These are phyloP conservation scores for Hirudinaria manillensis DNA, from an alignment of 2,888 invertebrate species.

Conservation along the genomic window DNA sequence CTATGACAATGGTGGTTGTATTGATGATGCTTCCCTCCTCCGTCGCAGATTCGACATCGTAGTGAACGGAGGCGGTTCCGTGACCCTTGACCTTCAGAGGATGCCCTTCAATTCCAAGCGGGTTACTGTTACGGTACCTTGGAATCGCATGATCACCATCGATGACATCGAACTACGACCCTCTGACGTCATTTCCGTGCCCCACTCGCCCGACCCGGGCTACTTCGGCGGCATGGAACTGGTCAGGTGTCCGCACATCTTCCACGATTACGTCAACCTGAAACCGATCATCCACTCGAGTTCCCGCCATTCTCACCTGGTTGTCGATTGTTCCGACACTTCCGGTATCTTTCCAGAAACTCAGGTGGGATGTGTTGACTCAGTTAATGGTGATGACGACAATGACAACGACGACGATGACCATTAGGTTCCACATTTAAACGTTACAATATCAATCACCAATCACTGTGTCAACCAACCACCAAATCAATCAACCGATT, in stretches of 20 bases:
- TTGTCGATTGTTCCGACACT: neutral
- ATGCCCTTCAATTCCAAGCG: conserved; percentile 71
- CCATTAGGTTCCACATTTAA: too few relatives aligned
- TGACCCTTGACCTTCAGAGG: conserved; percentile 89
- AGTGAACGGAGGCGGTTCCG: conserved; percentile 95
- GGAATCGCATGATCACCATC: conserved; percentile 82
- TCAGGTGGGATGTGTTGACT: neutral
- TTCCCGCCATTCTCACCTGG: conserved; percentile 34
- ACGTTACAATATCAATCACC: too few relatives aligned
- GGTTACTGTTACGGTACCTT: conserved; percentile 63
- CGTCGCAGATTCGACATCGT: conserved; percentile 93
- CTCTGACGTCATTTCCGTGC: conserved; percentile 4
- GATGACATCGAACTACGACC: conserved; percentile 36
- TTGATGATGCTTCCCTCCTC: too few relatives aligned
- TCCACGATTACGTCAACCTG: conserved; percentile 48
- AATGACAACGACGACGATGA: neutral
- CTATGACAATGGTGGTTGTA: conserved; percentile 27
- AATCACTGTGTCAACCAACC: too few relatives aligned
- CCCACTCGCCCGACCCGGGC: neutral
- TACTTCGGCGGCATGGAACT: neutral
- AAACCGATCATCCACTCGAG: conserved; percentile 51
- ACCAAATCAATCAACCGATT: neutral
- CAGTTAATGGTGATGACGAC: neutral
- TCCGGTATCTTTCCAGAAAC: conserved; percentile 25
- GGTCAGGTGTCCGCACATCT: conserved; percentile 41